These are phyloP conservation scores for Bruchidius siliquastri DNA, from an alignment of 2,888 invertebrate species.

Conservation along the genomic window DNA sequence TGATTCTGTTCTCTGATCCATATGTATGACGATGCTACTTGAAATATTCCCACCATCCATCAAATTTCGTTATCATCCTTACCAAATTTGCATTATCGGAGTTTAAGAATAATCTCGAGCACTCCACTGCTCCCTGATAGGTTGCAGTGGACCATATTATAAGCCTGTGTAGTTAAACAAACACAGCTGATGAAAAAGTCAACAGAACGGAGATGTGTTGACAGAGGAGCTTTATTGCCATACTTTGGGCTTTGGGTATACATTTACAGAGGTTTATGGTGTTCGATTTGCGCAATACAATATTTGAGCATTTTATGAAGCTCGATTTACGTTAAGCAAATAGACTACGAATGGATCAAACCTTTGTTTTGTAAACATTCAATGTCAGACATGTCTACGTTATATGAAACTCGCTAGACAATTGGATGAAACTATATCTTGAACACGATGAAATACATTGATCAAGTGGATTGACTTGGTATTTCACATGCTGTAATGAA, in stretches of 20 bases:
- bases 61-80: not conserved
- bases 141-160: slow-evolving; percentile 29
- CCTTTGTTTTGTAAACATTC: too few species aligned
- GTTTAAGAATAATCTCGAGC: not conserved
- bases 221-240: slow-evolving; percentile 32
- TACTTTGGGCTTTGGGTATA: not conserved
- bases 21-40: too few species aligned
- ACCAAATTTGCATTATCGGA: not conserved
- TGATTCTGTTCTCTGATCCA: too few species aligned
- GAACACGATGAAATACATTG: too few species aligned
- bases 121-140: not conserved
- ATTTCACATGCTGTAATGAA: too few species aligned
- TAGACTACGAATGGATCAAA: not conserved
- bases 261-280: not conserved
- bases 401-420: too few species aligned
- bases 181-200: slow-evolving; percentile 43
- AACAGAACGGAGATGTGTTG: slow-evolving; percentile 38
- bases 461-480: too few species aligned
- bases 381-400: too few species aligned
- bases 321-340: not conserved
- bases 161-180: slow-evolving; percentile 37
- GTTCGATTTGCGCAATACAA: not conserved
- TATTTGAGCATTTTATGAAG: not conserved
- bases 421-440: too few species aligned
- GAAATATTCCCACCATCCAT: not conserved